Evolutionary conservation across 2,113 vertebrate species (phyloP).

Genomic region (Clupea harengus): DNA sequence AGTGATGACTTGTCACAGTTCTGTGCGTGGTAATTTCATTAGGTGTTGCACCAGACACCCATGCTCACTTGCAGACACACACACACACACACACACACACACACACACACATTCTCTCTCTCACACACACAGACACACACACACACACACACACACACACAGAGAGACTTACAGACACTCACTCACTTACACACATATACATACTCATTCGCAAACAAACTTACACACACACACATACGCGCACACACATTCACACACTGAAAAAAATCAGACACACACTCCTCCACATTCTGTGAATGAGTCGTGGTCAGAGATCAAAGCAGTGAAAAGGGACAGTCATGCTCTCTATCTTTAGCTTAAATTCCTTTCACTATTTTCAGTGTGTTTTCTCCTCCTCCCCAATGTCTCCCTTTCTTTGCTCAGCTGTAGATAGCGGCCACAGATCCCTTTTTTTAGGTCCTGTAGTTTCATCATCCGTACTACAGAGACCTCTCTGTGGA

Average conservation of each 20-base stretch:
- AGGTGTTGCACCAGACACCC: constrained; percentile 1
- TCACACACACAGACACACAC: background rate
- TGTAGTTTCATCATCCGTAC: background rate
- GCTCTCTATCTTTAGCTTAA: background rate
- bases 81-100: background rate
- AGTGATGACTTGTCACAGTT: constrained; percentile 3
- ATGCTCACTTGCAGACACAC: background rate
- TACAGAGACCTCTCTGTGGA: background rate
- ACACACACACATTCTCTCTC: background rate
- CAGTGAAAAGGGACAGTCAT: background rate
- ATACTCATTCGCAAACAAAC: background rate
- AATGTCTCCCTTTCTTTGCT: background rate
- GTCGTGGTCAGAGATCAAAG: background rate
- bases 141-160: background rate
- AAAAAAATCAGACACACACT: background rate
- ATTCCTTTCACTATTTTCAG: constrained; percentile 6
- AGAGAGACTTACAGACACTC: background rate
- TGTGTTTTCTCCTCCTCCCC: background rate
- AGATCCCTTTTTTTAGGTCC: background rate
- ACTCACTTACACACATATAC: background rate
- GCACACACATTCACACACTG: background rate
- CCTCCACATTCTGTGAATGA: background rate
- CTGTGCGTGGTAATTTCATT: constrained; percentile 1
- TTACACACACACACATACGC: background rate
- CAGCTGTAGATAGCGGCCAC: background rate